Conservation (phyloP, 2,113 vertebrate genomes). For the Mesembrinibis cayennensis region DNA sequence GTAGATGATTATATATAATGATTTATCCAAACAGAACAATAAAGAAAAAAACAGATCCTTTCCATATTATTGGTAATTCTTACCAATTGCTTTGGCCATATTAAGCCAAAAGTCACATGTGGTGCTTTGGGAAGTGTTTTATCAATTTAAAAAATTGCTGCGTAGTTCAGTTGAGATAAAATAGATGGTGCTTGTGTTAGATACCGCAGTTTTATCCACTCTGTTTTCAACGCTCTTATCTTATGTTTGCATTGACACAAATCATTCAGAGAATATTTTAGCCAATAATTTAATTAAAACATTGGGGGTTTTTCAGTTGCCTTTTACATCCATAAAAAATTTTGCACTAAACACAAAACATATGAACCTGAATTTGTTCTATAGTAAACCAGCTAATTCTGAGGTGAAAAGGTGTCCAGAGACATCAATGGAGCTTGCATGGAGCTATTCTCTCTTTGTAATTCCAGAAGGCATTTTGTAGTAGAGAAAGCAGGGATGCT, state of each 20-base stretch:
- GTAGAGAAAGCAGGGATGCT: neutral
- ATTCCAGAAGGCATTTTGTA: neutral
- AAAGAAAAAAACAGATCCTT: neutral
- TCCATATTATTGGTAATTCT: neutral
- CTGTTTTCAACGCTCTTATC: neutral
- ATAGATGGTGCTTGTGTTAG: neutral
- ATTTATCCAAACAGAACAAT: neutral
- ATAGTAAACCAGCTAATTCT: neutral
- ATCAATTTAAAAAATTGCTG: neutral
- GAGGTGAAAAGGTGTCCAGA: neutral
- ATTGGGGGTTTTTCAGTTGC: fast-evolving
- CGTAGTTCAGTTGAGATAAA: neutral
- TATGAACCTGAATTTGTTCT: neutral
- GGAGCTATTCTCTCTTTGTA: neutral
- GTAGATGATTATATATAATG: neutral
- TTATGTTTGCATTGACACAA: neutral
- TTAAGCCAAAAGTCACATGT: neutral
- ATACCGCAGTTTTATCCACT: neutral
- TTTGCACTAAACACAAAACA: neutral
- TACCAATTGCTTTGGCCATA: neutral
- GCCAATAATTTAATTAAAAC: neutral
- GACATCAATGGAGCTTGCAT: neutral
- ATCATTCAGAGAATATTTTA: neutral
- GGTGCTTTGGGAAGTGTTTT: neutral
- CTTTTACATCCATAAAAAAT: neutral